Evolutionary conservation across 2,113 vertebrate genomes (phyloP).

Genomic region (Camelus dromedarius): DNA sequence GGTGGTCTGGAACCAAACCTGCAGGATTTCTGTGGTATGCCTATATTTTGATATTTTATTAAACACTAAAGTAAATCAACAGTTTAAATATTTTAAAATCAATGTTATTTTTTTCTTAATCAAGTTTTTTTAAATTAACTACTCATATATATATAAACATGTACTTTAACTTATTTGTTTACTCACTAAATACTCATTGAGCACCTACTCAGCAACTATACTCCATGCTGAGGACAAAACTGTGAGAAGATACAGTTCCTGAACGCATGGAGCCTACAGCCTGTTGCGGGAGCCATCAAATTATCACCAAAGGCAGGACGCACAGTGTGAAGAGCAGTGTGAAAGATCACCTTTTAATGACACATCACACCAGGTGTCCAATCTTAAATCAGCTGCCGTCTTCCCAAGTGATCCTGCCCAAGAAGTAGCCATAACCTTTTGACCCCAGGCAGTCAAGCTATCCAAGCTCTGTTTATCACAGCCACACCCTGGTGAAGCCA

Average conservation of each 20-base stretch:
- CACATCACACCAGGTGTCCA: neutral
- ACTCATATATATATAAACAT: neutral
- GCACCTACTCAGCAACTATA: neutral
- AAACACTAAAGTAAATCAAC: neutral
- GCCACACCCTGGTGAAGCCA: neutral
- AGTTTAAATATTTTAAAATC: conserved; percentile 17
- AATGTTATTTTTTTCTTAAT: conserved; percentile 18
- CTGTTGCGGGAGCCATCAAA: neutral
- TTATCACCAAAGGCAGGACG: neutral
- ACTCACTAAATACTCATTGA: conserved; percentile 36
- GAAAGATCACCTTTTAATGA: neutral
- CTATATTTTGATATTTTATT: neutral
- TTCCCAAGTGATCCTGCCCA: neutral
- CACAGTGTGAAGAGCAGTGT: neutral
- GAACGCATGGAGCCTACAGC: neutral
- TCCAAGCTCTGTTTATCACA: neutral
- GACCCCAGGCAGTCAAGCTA: neutral
- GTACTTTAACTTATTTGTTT: neutral
- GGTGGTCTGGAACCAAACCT: neutral
- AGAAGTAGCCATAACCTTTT: neutral
- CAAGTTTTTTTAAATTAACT: neutral
- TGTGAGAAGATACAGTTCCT: neutral
- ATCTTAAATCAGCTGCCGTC: neutral
- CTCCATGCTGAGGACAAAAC: neutral
- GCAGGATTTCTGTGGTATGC: neutral